Evolutionary conservation across 2,888 invertebrate genomes (phyloP).

Genomic region (Chrysolina oricalcia): DNA sequence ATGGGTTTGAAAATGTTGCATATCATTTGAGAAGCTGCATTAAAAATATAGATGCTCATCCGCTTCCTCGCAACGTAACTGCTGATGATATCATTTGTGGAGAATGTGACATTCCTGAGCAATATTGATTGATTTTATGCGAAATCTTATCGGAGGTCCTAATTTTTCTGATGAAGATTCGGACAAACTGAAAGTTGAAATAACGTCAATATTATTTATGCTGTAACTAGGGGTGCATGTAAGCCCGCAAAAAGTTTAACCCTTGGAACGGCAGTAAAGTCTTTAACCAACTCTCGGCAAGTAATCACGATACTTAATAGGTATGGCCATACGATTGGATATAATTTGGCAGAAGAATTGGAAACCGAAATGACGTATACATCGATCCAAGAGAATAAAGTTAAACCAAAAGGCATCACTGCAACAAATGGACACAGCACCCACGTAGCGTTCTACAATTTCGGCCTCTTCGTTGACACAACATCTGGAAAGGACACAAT

Average conservation of each 20-base stretch:
- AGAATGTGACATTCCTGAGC: conserved; percentile 13
- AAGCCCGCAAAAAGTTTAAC: conserved; percentile 61
- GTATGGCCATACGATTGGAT: conserved; percentile 61
- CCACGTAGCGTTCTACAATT: conserved; percentile 61
- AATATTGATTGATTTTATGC: background rate
- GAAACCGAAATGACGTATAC: conserved; percentile 59
- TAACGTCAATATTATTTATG: conserved; percentile 54
- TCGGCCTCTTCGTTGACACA: background rate
- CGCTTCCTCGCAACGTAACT: background rate
- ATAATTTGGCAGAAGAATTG: conserved; percentile 61
- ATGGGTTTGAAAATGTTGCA: background rate
- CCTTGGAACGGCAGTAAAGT: conserved; percentile 55
- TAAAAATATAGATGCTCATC: conserved; percentile 2
- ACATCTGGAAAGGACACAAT: conserved; percentile 60
- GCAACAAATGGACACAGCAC: conserved; percentile 51
- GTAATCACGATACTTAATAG: conserved; percentile 59
- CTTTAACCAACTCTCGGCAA: conserved; percentile 59
- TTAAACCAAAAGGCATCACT: conserved; percentile 58
- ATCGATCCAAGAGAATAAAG: conserved; percentile 38
- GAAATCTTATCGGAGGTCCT: conserved; percentile 4
- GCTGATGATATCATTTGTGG: conserved; percentile 19
- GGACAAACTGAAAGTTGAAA: background rate
- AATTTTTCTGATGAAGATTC: conserved; percentile 1
- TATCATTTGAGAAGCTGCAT: conserved; percentile 16
- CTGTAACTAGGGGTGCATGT: conserved; percentile 55